These are phyloP conservation scores for Noctuana brunneofusca DNA, from an alignment of 2,888 invertebrate species.

Conservation along the genomic window DNA sequence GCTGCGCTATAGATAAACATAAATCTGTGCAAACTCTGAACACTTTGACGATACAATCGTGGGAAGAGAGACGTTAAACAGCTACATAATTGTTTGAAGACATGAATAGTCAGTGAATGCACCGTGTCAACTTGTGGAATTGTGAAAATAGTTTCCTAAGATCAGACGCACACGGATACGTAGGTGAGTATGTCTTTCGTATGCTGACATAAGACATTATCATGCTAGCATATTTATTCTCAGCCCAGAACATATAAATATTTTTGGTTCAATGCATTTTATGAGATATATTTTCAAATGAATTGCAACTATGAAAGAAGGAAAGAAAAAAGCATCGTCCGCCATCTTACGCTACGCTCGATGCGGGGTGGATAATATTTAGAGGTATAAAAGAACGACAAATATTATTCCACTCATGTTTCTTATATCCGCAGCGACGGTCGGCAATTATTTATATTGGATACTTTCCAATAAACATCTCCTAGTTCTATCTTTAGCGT, in stretches of 20 bases:
- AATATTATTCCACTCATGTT: constrained; percentile 11
- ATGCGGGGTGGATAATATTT: constrained; percentile 16
- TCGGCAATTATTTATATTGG: constrained; percentile 24
- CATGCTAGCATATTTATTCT: too few species aligned
- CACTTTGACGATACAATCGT: constrained; percentile 70
- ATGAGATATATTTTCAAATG: constrained; percentile 10
- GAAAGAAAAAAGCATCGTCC: constrained; percentile 4
- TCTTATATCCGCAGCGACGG: constrained; percentile 16
- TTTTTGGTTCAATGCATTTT: not conserved
- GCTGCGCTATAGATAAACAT: constrained; percentile 54
- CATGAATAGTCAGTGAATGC: constrained; percentile 65
- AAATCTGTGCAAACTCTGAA: constrained; percentile 63
- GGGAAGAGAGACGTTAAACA: constrained; percentile 70
- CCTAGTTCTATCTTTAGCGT: constrained; percentile 5
- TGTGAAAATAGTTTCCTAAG: constrained; percentile 36
- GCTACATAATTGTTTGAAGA: constrained; percentile 68
- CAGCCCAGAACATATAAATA: not conserved
- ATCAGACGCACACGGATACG: constrained; percentile 10
- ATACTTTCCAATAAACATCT: constrained; percentile 21
- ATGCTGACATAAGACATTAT: not conserved
- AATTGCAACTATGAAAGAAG: constrained; percentile 1
- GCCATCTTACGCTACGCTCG: constrained; percentile 5
- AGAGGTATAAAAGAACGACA: constrained; percentile 12
- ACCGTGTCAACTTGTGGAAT: constrained; percentile 55
- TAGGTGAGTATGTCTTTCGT: not conserved